These are phyloP conservation scores for Chromobotia macracanthus DNA, from an alignment of 2,797 vertebrate genomes.

Conservation along the genomic window DNA sequence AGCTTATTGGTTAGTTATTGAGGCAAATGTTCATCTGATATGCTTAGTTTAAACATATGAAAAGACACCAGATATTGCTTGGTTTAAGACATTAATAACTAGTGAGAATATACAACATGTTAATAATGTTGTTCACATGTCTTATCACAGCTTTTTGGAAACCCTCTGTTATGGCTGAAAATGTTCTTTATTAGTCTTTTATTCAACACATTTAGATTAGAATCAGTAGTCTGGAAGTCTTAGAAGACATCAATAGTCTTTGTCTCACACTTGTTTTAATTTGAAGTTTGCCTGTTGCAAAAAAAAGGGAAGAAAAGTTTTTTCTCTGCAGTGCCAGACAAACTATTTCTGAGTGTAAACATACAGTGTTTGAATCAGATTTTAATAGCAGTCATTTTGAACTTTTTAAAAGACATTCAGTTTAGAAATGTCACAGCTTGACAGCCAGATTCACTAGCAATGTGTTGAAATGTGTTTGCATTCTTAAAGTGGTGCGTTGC, in stretches of 20 bases:
- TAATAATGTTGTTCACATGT: no score
- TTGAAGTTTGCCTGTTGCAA: conserved; percentile 20
- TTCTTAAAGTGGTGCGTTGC: conserved; percentile 1
- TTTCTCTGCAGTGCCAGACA: conserved; percentile 27
- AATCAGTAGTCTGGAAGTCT: neutral
- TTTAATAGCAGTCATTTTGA: neutral
- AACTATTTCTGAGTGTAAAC: conserved; percentile 19
- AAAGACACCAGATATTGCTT: neutral
- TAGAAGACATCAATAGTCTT: no score
- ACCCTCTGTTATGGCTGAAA: neutral
- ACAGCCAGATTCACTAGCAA: neutral
- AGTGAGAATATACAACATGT: no score
- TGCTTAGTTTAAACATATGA: neutral
- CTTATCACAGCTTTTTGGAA: neutral
- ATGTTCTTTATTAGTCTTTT: neutral
- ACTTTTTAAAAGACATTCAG: neutral
- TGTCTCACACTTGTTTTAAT: conserved; percentile 31
- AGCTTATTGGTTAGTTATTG: neutral
- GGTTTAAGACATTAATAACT: neutral
- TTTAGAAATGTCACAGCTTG: neutral
- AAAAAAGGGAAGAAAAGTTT: conserved; percentile 23
- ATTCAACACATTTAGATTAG: neutral
- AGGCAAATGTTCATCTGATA: neutral
- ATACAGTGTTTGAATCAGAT: neutral
- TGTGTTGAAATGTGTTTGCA: conserved; percentile 18